Percentiles rank a stretch among this genome's conserved stretches.
These are phyloP conservation scores for Synergus japonicus DNA, from an alignment of 2,888 invertebrate species.

Conservation along the genomic window DNA sequence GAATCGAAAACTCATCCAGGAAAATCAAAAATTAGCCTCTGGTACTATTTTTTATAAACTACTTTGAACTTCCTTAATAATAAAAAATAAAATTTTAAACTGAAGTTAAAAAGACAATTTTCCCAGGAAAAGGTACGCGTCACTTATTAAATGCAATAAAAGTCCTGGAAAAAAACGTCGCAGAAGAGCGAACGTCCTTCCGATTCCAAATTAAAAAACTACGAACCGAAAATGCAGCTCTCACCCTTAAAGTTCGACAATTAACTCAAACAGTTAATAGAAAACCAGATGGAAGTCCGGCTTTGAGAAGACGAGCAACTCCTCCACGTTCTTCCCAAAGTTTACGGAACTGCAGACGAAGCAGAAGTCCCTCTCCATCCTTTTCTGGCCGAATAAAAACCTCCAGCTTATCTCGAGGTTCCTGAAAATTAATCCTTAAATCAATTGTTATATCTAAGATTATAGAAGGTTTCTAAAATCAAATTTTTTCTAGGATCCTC, in stretches of 20 bases:
- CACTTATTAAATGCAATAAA: slow-evolving; percentile 74
- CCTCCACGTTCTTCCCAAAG: slow-evolving; percentile 54
- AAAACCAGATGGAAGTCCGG: slow-evolving; percentile 57
- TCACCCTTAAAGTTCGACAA: slow-evolving; percentile 69
- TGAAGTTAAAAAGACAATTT: slow-evolving; percentile 25
- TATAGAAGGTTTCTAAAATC: background rate
- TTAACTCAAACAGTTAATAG: slow-evolving; percentile 55
- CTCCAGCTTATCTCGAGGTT: slow-evolving; percentile 58
- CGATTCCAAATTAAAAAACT: slow-evolving; percentile 76
- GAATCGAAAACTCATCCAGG: slow-evolving; percentile 63
- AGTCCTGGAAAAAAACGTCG: slow-evolving; percentile 76
- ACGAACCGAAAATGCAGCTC: slow-evolving; percentile 73
- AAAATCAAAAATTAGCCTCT: slow-evolving; percentile 61
- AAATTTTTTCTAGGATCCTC: slow-evolving; percentile 57
- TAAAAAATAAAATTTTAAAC: slow-evolving; percentile 31
- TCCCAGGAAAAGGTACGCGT: slow-evolving; percentile 60
- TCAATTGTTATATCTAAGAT: background rate
- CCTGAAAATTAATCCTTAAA: slow-evolving; percentile 8
- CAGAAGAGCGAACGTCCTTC: slow-evolving; percentile 76
- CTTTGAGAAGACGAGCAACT: slow-evolving; percentile 54
- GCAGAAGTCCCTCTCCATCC: slow-evolving; percentile 65
- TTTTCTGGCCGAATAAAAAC: slow-evolving; percentile 58
- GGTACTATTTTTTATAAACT: slow-evolving; percentile 51
- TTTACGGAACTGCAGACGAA: slow-evolving; percentile 52
- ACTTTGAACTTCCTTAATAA: background rate